phyloP scores from a whole-genome alignment of 2,888 invertebrate species.

The Andrena trimmerana region DNA sequence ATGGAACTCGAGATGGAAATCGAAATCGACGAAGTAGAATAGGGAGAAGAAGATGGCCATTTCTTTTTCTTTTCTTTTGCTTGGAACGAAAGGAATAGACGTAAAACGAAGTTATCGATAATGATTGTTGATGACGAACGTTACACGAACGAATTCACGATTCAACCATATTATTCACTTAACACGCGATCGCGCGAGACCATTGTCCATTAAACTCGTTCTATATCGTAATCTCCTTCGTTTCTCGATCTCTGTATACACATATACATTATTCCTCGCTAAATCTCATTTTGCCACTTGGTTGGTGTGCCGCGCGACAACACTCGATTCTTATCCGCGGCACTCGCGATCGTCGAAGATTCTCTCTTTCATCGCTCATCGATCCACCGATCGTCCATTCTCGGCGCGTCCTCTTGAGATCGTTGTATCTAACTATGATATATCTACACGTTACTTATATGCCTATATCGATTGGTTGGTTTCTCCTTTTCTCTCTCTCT shows the following conservation, averaged over 20 bases:
- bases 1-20: neutral
- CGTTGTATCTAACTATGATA: constrained; percentile 85
- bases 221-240: constrained; percentile 28
- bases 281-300: constrained; percentile 23
- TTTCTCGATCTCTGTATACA: constrained; percentile 52
- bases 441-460: constrained; percentile 84
- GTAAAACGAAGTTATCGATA: constrained; percentile 48
- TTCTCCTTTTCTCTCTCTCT: constrained; percentile 20
- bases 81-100: constrained; percentile 52
- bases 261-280: constrained; percentile 42
- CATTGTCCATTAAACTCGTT: constrained; percentile 43
- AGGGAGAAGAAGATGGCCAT: constrained; percentile 19
- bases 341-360: constrained; percentile 39
- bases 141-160: constrained; percentile 80
- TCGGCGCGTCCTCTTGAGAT: constrained; percentile 82
- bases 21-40: neutral
- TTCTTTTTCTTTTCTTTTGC: neutral
- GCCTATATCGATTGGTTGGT: constrained; percentile 75
- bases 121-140: constrained; percentile 58
- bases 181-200: constrained; percentile 62
- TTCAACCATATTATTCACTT: constrained; percentile 80
- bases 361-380: constrained; percentile 19
- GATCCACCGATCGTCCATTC: constrained; percentile 72
- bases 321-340: constrained; percentile 25
- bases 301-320: constrained; percentile 21